Evolutionary conservation across 2,888 invertebrate genomes (phyloP).

Genomic region (Linyphia triangularis): DNA sequence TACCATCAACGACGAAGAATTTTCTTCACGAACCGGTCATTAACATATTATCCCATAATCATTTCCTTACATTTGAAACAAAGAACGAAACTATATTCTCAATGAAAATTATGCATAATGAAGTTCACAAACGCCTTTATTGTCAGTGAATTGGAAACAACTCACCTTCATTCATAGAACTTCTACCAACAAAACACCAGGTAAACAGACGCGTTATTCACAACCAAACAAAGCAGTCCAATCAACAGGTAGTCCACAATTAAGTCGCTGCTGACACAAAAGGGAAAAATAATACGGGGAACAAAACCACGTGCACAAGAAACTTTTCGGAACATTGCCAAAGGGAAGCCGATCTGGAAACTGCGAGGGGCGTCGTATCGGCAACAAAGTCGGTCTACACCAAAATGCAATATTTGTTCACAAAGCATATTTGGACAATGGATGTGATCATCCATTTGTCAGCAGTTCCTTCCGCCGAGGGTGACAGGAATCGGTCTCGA

Average conservation of each 20-base stretch:
- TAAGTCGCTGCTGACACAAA: neutral
- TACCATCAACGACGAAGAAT: too few species aligned
- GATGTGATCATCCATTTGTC: slow-evolving; percentile 59
- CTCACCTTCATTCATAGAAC: too few species aligned
- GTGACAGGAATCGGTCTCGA: slow-evolving; percentile 46
- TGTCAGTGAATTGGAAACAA: too few species aligned
- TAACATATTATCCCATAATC: too few species aligned
- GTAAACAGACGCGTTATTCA: neutral
- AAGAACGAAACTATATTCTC: too few species aligned
- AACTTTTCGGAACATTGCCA: neutral
- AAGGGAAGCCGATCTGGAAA: neutral
- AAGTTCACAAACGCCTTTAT: too few species aligned
- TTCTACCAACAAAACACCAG: too few species aligned
- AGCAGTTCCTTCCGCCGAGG: slow-evolving; percentile 65
- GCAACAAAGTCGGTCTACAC: slow-evolving; percentile 31
- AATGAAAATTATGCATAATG: too few species aligned
- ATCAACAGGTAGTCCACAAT: neutral
- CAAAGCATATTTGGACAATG: slow-evolving; percentile 56
- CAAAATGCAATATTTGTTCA: slow-evolving; percentile 56
- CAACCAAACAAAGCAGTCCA: too few species aligned
- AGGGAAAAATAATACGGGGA: neutral
- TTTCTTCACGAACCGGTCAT: too few species aligned
- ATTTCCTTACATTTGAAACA: too few species aligned
- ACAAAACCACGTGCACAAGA: neutral
- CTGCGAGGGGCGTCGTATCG: neutral